Percentiles rank a stretch among this genome's conserved stretches.
Conservation (phyloP, 2,888 invertebrate species). For the Cephus pulcher region DNA sequence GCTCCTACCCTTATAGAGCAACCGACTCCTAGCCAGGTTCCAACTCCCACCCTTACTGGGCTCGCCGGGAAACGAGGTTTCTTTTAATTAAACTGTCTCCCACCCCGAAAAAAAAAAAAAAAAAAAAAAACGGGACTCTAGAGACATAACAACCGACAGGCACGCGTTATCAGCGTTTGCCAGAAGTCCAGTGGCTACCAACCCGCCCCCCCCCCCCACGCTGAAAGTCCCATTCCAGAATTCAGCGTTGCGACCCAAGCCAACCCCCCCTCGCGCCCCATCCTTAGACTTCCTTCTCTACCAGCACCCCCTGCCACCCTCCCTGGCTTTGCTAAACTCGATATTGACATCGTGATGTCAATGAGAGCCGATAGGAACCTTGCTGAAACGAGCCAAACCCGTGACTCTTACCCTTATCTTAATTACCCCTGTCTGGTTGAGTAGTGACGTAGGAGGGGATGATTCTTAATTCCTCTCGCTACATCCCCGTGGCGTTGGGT, state of each 20-base stretch:
- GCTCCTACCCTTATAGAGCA: not conserved
- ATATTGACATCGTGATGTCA: slow-evolving; percentile 44
- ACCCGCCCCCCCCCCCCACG: too few relatives aligned
- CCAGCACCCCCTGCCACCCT: not conserved
- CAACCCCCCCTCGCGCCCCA: not conserved
- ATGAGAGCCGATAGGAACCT: slow-evolving; percentile 35
- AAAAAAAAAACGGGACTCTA: slow-evolving; percentile 44
- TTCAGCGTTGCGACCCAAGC: not conserved
- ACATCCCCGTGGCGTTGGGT: not conserved
- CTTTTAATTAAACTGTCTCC: slow-evolving; percentile 64
- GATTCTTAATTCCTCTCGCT: not conserved
- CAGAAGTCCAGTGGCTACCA: slow-evolving; percentile 33
- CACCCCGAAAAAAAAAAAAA: slow-evolving; percentile 10
- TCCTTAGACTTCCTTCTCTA: not conserved
- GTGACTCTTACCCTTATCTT: not conserved
- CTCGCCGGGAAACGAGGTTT: slow-evolving; percentile 51
- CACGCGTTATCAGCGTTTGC: slow-evolving; percentile 62
- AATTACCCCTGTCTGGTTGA: not conserved
- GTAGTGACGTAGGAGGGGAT: not conserved
- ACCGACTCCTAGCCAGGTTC: not conserved
- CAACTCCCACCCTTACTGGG: slow-evolving; percentile 8
- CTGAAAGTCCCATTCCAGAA: not conserved
- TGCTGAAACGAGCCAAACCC: not conserved
- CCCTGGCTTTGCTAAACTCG: slow-evolving; percentile 40
- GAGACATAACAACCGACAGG: slow-evolving; percentile 59